These are phyloP conservation scores for Zaprionus ghesquierei DNA, from an alignment of 1,140 invertebrate species.

Conservation along the genomic window DNA sequence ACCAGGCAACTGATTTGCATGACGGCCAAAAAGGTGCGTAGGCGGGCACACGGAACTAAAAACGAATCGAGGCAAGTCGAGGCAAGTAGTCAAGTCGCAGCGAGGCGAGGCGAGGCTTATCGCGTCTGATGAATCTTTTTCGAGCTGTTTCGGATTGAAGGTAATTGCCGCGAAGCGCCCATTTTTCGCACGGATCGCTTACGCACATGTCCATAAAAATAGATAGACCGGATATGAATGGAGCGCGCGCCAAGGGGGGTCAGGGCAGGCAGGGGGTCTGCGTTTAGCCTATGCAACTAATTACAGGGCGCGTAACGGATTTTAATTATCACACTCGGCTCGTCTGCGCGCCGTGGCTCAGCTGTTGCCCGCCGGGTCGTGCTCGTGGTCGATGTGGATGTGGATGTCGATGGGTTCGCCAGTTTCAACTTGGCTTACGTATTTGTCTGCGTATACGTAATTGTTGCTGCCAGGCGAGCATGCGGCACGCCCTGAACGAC, in stretches of 20 bases:
- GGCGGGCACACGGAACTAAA: constrained; percentile 48
- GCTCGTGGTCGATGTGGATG: too few relatives aligned
- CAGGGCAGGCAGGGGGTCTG: constrained; percentile 1
- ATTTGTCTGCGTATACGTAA: constrained; percentile 17
- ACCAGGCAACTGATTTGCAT: constrained; percentile 72
- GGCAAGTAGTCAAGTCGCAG: not conserved
- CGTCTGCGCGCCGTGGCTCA: constrained; percentile 32
- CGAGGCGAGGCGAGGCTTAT: constrained; percentile 50
- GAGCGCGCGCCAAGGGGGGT: not conserved
- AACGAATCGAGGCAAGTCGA: not conserved
- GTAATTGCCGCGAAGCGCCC: constrained; percentile 80
- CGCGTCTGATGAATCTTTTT: constrained; percentile 58
- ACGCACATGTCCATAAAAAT: constrained; percentile 79
- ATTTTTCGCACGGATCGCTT: constrained; percentile 82
- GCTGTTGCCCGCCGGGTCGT: constrained; percentile 49
- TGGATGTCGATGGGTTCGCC: not conserved
- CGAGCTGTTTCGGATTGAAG: constrained; percentile 60
- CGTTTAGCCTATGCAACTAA: constrained; percentile 60
- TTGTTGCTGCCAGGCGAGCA: constrained; percentile 29
- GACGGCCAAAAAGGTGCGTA: constrained; percentile 71
- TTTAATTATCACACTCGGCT: constrained; percentile 65
- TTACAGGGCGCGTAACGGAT: constrained; percentile 75
- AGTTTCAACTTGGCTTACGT: not conserved
- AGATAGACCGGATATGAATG: constrained; percentile 59
- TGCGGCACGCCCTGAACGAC: constrained; percentile 72